phyloP scores from a whole-genome alignment of 2,113 vertebrate genomes.

The Strigops habroptila region DNA sequence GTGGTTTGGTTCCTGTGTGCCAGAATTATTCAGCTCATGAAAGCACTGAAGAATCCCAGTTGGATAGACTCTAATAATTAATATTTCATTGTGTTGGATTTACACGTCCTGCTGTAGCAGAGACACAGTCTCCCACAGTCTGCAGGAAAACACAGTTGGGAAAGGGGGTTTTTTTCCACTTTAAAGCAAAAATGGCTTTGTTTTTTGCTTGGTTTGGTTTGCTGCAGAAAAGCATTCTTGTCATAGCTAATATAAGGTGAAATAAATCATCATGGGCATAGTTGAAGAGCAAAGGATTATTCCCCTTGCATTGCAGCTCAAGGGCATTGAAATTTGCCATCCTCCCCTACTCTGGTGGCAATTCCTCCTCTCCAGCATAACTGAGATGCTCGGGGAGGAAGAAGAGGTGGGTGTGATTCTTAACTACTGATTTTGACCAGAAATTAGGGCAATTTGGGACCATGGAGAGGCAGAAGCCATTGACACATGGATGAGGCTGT shows the following conservation, averaged over 20 bases:
- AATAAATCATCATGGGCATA: background rate
- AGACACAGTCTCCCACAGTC: background rate
- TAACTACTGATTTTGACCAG: background rate
- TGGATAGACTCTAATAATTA: conserved; percentile 39
- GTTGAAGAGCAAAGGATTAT: background rate
- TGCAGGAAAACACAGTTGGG: background rate
- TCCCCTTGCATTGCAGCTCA: background rate
- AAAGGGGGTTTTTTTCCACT: background rate
- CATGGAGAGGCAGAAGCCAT: background rate
- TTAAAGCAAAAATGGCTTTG: background rate
- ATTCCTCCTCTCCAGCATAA: background rate
- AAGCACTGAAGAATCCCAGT: conserved; percentile 6
- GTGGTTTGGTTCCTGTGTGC: background rate
- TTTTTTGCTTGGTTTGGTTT: background rate
- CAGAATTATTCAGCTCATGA: background rate
- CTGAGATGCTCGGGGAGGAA: background rate
- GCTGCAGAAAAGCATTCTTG: background rate
- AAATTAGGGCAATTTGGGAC: background rate
- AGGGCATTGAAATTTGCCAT: background rate
- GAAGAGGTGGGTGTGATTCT: background rate
- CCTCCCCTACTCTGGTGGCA: rapidly evolving
- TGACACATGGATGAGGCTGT: background rate
- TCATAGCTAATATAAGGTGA: background rate
- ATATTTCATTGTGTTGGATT: conserved; percentile 53
- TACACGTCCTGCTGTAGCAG: background rate